Evolutionary conservation across 1,140 invertebrate species (phyloP).

Genomic region (Tyrophagus putrescentiae): DNA sequence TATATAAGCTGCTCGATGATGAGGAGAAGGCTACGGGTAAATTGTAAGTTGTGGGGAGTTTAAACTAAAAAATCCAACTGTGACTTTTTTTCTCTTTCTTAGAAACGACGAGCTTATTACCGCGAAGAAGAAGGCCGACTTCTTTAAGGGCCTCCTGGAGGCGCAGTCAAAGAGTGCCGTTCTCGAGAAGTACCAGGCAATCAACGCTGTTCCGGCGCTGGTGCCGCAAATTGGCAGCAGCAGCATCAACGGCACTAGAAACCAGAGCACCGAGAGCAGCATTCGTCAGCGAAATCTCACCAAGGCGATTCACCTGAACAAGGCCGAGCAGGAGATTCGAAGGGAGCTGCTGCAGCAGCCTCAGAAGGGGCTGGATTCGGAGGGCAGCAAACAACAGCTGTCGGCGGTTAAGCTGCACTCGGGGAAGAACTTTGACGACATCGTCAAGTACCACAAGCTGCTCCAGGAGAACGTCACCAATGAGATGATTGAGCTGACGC

Average conservation of each 20-base stretch:
- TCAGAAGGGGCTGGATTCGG: no score
- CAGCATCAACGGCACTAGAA: no score
- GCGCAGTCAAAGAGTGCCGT: slow-evolving; percentile 4
- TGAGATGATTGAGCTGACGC: slow-evolving; percentile 74
- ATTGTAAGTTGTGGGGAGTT: background rate
- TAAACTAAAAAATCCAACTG: no score
- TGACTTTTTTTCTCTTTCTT: background rate
- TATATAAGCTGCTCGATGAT: slow-evolving; percentile 3
- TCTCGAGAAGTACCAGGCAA: background rate
- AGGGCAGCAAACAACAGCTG: background rate
- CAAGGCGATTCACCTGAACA: background rate
- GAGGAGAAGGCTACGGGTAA: background rate
- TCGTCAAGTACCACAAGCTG: slow-evolving; percentile 67
- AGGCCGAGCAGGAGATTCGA: background rate
- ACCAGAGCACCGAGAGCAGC: background rate
- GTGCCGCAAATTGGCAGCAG: no score
- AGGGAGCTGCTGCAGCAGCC: background rate
- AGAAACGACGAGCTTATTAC: slow-evolving; percentile 15
- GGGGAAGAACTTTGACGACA: slow-evolving; percentile 47
- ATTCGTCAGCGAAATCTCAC: background rate
- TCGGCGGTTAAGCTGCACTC: slow-evolving; percentile 24
- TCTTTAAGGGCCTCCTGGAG: slow-evolving; percentile 6
- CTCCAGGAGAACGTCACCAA: slow-evolving; percentile 81
- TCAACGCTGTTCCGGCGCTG: slow-evolving; percentile 1
- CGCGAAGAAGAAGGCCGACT: slow-evolving; percentile 1